phyloP scores from a whole-genome alignment of 2,113 vertebrate genomes.

The Trichomycterus rosablanca region DNA sequence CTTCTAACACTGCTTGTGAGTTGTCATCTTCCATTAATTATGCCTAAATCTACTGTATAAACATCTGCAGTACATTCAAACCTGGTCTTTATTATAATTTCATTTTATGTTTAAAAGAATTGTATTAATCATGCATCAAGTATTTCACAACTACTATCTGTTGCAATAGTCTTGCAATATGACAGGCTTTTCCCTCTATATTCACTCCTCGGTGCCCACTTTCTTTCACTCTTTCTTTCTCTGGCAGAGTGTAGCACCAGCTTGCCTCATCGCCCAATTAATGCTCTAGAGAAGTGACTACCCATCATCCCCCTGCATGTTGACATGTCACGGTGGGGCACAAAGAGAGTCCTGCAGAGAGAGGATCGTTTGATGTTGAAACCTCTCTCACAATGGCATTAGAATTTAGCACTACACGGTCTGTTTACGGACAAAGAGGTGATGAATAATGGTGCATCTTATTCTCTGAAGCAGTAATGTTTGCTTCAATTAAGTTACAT shows the following conservation, averaged over 20 bases:
- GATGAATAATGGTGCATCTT: constrained; percentile 12
- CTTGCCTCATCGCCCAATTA: constrained; percentile 49
- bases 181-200: constrained; percentile 14
- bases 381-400: constrained; percentile 42
- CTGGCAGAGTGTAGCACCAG: constrained; percentile 37
- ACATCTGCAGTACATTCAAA: too few relatives aligned
- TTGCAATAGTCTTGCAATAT: constrained; percentile 14
- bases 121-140: too few relatives aligned
- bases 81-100: too few relatives aligned
- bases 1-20: too few relatives aligned
- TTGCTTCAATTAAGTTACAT: constrained; percentile 23
- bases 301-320: constrained; percentile 45
- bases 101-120: too few relatives aligned
- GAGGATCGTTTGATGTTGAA: constrained; percentile 44
- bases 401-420: constrained; percentile 20
- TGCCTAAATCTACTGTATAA: too few relatives aligned
- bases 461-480: constrained; percentile 22
- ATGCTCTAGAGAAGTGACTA: constrained; percentile 47
- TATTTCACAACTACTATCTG: not conserved
- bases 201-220: constrained; percentile 18
- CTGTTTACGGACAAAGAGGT: constrained; percentile 22
- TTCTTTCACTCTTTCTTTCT: constrained; percentile 17
- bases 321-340: constrained; percentile 47
- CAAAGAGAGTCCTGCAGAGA: constrained; percentile 46
- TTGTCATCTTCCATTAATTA: too few relatives aligned